These are phyloP conservation scores for Tridacna crocea DNA, from an alignment of 2,888 invertebrate genomes.

Conservation along the genomic window DNA sequence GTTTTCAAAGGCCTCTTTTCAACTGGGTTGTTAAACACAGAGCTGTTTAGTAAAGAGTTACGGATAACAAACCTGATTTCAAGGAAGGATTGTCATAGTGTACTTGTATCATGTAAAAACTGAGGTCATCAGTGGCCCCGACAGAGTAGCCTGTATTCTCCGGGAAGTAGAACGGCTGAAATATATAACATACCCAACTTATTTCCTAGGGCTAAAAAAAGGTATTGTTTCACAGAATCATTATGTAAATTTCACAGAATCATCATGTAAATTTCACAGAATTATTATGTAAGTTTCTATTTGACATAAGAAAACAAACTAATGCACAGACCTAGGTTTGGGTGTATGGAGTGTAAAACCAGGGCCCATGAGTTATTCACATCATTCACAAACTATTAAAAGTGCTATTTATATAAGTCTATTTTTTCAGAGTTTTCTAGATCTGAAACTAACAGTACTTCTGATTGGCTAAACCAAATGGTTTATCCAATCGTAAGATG, in stretches of 20 bases:
- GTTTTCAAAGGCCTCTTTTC: too few relatives aligned
- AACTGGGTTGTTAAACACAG: too few relatives aligned
- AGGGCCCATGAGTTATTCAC: too few relatives aligned
- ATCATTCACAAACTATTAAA: too few relatives aligned
- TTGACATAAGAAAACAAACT: not conserved
- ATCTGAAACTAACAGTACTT: too few relatives aligned
- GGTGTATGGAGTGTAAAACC: not conserved
- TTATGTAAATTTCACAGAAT: not conserved
- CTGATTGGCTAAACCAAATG: too few relatives aligned
- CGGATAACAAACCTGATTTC: not conserved
- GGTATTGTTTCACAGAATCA: not conserved
- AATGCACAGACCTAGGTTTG: not conserved
- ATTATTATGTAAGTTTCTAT: not conserved
- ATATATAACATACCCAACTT: constrained; percentile 1
- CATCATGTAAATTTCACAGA: not conserved
- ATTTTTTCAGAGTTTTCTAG: too few relatives aligned
- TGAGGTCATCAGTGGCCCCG: constrained; percentile 88
- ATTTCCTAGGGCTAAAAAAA: constrained; percentile 5
- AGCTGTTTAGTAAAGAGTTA: too few relatives aligned
- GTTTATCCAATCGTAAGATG: too few relatives aligned
- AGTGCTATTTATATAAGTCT: too few relatives aligned
- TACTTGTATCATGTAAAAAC: constrained; percentile 95
- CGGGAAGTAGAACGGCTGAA: constrained; percentile 72
- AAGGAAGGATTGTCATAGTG: constrained; percentile 93
- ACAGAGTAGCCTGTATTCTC: constrained; percentile 91